Evolutionary conservation across 2,113 vertebrate genomes (phyloP), one percentile per base, ranked within the genome.

Genomic region (Illadopsis cleaveri): DNA sequence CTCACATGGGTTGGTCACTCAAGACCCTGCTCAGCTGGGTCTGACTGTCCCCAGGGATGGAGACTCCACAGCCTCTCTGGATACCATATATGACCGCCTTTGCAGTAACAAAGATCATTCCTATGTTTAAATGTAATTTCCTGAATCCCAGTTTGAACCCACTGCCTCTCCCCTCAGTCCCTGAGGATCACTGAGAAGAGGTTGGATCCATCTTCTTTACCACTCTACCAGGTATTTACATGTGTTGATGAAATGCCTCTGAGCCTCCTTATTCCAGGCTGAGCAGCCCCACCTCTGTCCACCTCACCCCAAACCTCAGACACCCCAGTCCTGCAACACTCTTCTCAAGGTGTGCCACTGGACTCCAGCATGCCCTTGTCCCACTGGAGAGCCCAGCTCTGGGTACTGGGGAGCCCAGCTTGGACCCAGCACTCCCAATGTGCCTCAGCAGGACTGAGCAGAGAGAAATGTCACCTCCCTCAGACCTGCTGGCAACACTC

Each of bases 1-100:
- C 22, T 71, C 7, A 22, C 13, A 4, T 3, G n/a, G 37, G n/a
- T 4, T 1, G 1, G 27, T 18, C 2, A 4, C 54, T 70, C 60
- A 62, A 10, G 37, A 17, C 38, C 13, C 30, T 84, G 51, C 50
- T 12, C 56, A 54, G 38, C 1, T 3, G 51, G 17, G 11, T 58
- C 2, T 64, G 57, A 58, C 15, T 24, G 21, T n/a, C 35, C 38
- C 60, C 56, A 71, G 13, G 33, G 51, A 78, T 8, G 24, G 37
- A 58, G 33, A 31, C 51, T 38, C 33, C 57, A 35, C 25, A 54
- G 81, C 10, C 19, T 44, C 68, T 27, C 54, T 31, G 11, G 44
- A 22, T 10, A 70, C 11, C 2, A 1, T 2, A 7, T 30, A 76
- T 65, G 80, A 62, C 20, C 42, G 58, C 3, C 20, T 35, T 5